Base-by-base conservation (phyloP, 2,888 invertebrate species). In the Trypoxylon attenuatum region DNA sequence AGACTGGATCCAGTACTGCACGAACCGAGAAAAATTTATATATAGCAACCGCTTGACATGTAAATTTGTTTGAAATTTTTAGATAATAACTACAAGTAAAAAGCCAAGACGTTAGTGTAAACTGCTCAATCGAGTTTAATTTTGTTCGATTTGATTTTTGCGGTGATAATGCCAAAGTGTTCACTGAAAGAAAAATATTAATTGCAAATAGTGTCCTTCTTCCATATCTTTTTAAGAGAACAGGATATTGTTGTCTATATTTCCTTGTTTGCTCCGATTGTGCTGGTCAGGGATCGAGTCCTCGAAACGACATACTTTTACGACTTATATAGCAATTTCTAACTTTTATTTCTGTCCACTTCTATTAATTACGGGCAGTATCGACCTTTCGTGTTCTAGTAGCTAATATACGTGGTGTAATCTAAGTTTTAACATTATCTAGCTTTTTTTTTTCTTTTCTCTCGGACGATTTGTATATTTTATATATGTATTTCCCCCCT, bases 151-250 rank as follows among this genome's bases (percentile, higher is more conserved):
- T 61, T 45, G 27, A 46, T 61, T 58, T 71, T 58, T n/a, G 41
- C 56, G 67, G 63, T 74, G 65, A 56, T 56, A 62, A 75, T 76
- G 57, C 80, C 78, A 77, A 79, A 79, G 78, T 73, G 77, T 76
- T 78, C 73, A 70, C 43, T n/a, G 13, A 39, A 42, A 43, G 53
- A 22, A 60, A 58, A 63, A 53, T 42, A 25, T 62, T 54, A 50
- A 68, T 49, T 58, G 66, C 41, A 19, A 56, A 47, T 49, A 18
- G 15, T 56, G 58, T 56, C 51, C 10, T 51, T 47, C 46, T 62
- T 64, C 47, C 39, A 53, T 57, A 43, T 42, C 42, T 50, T 18
- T 27, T 38, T 15, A n/a, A 21, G 16, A 39, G 42, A 51, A 65
- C 18, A 18, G 29, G 59, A 47, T 18, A 62, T 53, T 19, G 27